Percentiles rank a stretch among this genome's conserved stretches.
These are phyloP conservation scores for Catharus ustulatus DNA, from an alignment of 2,797 vertebrate genomes.

Conservation along the genomic window DNA sequence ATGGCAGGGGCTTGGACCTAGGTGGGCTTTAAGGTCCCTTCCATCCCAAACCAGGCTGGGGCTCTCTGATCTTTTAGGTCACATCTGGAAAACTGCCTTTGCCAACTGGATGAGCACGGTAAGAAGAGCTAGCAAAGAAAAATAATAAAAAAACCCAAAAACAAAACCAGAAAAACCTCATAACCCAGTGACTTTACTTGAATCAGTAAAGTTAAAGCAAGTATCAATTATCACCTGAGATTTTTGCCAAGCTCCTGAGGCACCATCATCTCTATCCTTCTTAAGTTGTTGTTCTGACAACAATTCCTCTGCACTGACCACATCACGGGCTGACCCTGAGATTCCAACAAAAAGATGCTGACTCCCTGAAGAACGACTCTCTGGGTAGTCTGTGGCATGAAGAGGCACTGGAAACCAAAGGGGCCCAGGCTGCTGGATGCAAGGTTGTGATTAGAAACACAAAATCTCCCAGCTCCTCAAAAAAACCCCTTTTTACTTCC, in stretches of 20 bases:
- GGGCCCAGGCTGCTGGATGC: background rate
- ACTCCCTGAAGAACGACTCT: background rate
- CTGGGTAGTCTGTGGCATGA: background rate
- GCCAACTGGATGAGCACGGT: background rate
- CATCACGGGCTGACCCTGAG: background rate
- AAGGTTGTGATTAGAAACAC: background rate
- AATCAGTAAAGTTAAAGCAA: background rate
- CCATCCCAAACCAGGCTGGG: background rate
- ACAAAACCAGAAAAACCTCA: background rate
- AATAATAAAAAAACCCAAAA: background rate
- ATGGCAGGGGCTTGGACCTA: background rate
- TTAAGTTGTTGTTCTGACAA: background rate
- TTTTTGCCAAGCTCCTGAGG: background rate
- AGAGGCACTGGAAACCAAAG: background rate
- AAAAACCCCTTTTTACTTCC: background rate
- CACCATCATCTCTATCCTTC: background rate
- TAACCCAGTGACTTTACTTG: background rate
- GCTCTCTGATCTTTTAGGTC: background rate
- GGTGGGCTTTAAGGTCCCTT: background rate
- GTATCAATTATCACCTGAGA: background rate
- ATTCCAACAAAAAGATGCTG: background rate
- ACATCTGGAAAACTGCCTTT: background rate
- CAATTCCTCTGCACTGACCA: background rate
- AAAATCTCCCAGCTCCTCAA: background rate
- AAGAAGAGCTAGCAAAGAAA: background rate